phyloP scores from a whole-genome alignment of 1,140 invertebrate genomes.

The Ylistrum balloti region DNA sequence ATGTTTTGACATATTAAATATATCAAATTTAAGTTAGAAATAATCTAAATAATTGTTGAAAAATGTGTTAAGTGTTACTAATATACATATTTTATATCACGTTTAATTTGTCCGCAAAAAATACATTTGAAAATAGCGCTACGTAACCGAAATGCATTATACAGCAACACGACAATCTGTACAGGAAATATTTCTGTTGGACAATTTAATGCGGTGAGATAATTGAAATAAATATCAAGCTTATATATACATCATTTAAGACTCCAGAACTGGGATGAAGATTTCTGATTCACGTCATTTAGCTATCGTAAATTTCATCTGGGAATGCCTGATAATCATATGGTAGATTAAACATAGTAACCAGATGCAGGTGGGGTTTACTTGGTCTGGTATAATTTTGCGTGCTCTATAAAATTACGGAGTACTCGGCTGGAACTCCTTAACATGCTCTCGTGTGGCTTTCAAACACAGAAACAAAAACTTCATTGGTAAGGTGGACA shows the following conservation, averaged over 20 bases:
- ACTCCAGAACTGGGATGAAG: background rate
- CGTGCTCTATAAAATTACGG: constrained; percentile 3
- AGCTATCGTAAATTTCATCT: constrained; percentile 1
- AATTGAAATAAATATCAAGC: background rate
- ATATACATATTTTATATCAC: no score
- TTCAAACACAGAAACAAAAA: background rate
- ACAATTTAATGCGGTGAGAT: no score
- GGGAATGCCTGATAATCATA: background rate
- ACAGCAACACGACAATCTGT: no score
- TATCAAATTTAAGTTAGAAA: no score
- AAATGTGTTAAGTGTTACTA: no score
- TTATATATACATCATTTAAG: background rate
- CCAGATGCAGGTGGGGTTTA: background rate
- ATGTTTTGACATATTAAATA: no score
- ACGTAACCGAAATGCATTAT: no score
- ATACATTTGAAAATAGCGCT: no score
- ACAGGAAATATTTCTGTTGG: no score
- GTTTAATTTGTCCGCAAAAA: no score
- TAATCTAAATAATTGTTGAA: no score
- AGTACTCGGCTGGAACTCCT: background rate
- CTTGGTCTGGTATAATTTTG: background rate
- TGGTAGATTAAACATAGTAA: background rate
- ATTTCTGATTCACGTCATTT: background rate
- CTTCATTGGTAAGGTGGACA: background rate
- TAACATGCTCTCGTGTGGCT: background rate